These are phyloP conservation scores for Lingula anatina DNA, from an alignment of 2,888 invertebrate genomes.

Conservation along the genomic window DNA sequence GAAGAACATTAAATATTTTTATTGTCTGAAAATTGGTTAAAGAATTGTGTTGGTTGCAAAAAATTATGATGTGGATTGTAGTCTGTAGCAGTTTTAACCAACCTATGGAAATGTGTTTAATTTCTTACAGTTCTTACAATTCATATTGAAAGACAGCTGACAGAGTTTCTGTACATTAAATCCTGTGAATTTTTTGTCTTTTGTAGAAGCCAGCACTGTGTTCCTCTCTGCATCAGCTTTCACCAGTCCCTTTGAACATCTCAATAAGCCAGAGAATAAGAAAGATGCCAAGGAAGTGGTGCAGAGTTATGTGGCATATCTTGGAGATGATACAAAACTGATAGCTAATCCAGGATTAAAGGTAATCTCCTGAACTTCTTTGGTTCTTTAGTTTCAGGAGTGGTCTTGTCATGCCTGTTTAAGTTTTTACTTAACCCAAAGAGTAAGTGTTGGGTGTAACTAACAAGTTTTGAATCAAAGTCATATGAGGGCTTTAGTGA, in stretches of 20 bases:
- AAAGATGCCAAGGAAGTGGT: conserved; percentile 61
- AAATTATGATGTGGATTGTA: not conserved
- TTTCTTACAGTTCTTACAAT: too few relatives aligned
- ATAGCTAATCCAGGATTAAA: conserved; percentile 78
- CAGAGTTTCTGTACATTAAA: too few relatives aligned
- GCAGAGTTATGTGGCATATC: conserved; percentile 79
- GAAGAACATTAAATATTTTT: not conserved
- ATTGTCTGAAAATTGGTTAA: not conserved
- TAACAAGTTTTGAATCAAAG: not conserved
- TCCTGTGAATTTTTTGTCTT: conserved; percentile 19
- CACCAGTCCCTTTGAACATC: conserved; percentile 65
- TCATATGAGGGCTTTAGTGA: too few relatives aligned
- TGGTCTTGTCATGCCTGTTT: too few relatives aligned
- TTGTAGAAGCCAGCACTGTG: conserved; percentile 69
- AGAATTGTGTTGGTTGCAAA: not conserved
- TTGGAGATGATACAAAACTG: conserved; percentile 77
- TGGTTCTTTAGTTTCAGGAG: too few relatives aligned
- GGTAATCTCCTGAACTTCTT: too few relatives aligned
- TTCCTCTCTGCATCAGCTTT: conserved; percentile 81
- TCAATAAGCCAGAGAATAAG: conserved; percentile 56
- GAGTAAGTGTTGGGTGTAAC: too few relatives aligned
- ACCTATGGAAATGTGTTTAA: too few relatives aligned
- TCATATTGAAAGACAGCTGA: too few relatives aligned
- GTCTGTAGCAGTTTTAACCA: not conserved
- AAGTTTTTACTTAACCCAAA: too few relatives aligned